These are phyloP conservation scores for Crocidura indochinensis DNA, from an alignment of 2,797 vertebrate species.

Conservation along the genomic window DNA sequence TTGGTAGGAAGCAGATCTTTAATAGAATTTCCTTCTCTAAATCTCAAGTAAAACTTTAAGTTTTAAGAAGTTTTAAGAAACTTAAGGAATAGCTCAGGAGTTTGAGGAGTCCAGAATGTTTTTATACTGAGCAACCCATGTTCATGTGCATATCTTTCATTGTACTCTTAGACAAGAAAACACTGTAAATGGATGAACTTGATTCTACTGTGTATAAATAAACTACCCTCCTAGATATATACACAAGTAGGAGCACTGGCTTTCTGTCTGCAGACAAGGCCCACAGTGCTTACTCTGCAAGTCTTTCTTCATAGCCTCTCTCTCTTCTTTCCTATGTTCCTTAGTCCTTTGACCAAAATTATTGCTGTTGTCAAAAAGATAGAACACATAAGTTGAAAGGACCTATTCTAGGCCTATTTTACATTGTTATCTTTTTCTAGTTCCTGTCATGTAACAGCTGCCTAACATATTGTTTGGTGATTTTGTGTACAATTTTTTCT, in stretches of 20 bases:
- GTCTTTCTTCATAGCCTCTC: conserved; percentile 73
- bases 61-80: no score
- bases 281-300: conserved; percentile 51
- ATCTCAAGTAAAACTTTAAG: no score
- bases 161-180: not conserved
- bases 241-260: no score
- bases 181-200: not conserved
- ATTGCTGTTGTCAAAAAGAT: conserved; percentile 74
- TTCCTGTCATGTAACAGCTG: conserved; percentile 78
- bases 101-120: not conserved
- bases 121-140: not conserved
- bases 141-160: not conserved
- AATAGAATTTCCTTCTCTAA: conserved; percentile 40
- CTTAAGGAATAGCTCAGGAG: conserved; percentile 22
- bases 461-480: conserved; percentile 75
- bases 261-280: not conserved
- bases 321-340: conserved; percentile 68
- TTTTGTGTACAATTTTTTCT: conserved; percentile 83
- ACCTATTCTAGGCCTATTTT: conserved; percentile 17
- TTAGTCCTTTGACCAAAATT: conserved; percentile 81
- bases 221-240: not conserved
- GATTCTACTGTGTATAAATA: not conserved
- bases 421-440: conserved; percentile 73
- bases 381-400: not conserved
- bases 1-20: conserved; percentile 36